A percentile compares a stretch with the other conserved stretches of the same genome.
phyloP scores from a whole-genome alignment of 2,797 vertebrate species.

The Sciurus carolinensis region DNA sequence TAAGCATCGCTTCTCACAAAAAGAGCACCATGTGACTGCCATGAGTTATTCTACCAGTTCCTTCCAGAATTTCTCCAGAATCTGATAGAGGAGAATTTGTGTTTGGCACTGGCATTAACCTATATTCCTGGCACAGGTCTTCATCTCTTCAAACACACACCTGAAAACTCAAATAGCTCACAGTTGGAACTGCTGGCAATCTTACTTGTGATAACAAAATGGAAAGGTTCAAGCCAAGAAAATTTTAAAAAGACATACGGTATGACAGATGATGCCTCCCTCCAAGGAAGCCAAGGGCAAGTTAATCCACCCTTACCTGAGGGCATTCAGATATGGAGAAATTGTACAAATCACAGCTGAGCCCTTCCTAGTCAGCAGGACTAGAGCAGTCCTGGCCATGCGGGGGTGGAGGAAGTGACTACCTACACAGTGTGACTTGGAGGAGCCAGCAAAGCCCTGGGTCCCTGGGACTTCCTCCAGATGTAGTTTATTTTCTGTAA shows the following conservation, averaged over 20 bases:
- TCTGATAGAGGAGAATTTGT: slow-evolving; percentile 72
- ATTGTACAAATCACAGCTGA: slow-evolving; percentile 47
- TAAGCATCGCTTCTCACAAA: neutral
- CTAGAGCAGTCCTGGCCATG: neutral
- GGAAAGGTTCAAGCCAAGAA: slow-evolving; percentile 84
- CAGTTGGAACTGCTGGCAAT: slow-evolving; percentile 82
- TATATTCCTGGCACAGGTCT: slow-evolving; percentile 81
- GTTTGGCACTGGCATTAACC: slow-evolving; percentile 79
- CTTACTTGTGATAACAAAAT: slow-evolving; percentile 83
- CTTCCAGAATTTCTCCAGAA: slow-evolving; percentile 72
- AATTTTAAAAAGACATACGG: slow-evolving; percentile 84
- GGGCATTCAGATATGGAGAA: slow-evolving; percentile 48
- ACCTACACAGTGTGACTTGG: neutral
- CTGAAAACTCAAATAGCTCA: slow-evolving; percentile 85
- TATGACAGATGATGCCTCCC: slow-evolving; percentile 83
- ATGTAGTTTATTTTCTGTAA: slow-evolving; percentile 64
- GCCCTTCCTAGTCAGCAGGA: neutral
- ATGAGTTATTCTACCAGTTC: slow-evolving; percentile 50
- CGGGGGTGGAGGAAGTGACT: neutral
- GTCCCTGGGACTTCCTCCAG: neutral
- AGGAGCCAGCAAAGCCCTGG: neutral
- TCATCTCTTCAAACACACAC: slow-evolving; percentile 80
- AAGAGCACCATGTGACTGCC: neutral
- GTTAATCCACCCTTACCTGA: slow-evolving; percentile 75
- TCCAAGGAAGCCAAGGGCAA: slow-evolving; percentile 76